phyloP scores from a whole-genome alignment of 2,797 vertebrate species.

The Sarcoramphus papa region DNA sequence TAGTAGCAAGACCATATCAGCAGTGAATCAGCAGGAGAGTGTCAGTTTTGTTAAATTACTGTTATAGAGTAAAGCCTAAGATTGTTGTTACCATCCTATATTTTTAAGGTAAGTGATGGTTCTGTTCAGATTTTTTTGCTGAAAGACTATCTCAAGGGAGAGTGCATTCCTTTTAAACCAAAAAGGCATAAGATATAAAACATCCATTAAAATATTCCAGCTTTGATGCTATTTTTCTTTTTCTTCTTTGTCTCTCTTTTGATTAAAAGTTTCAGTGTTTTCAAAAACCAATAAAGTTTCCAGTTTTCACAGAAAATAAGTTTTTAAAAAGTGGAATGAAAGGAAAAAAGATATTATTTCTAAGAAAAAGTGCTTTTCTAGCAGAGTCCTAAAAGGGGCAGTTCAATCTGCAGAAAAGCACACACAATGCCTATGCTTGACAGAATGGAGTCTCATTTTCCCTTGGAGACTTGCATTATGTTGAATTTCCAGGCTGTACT shows the following conservation, averaged over 20 bases:
- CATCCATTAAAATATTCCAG: constrained; percentile 9
- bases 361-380: not conserved
- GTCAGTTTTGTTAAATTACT: constrained; percentile 37
- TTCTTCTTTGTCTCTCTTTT: not conserved
- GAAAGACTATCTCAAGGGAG: not conserved
- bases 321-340: not conserved
- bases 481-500: not conserved
- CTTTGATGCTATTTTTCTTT: constrained; percentile 8
- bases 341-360: not conserved
- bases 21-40: constrained; percentile 9
- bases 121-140: not conserved
- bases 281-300: not conserved
- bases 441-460: not conserved
- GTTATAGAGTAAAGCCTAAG: not conserved
- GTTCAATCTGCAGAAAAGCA: not conserved
- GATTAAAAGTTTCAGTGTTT: constrained; percentile 25
- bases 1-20: not conserved
- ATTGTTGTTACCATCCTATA: not conserved
- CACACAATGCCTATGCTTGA: not conserved
- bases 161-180: not conserved
- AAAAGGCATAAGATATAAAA: not conserved
- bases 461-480: not conserved
- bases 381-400: not conserved
- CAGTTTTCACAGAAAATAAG: not conserved
- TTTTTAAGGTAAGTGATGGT: constrained; percentile 27